A percentile compares a stretch with the other conserved stretches of the same genome.
Evolutionary conservation across 2,888 invertebrate species (phyloP).

Genomic region (Drosophila neotestacea): DNA sequence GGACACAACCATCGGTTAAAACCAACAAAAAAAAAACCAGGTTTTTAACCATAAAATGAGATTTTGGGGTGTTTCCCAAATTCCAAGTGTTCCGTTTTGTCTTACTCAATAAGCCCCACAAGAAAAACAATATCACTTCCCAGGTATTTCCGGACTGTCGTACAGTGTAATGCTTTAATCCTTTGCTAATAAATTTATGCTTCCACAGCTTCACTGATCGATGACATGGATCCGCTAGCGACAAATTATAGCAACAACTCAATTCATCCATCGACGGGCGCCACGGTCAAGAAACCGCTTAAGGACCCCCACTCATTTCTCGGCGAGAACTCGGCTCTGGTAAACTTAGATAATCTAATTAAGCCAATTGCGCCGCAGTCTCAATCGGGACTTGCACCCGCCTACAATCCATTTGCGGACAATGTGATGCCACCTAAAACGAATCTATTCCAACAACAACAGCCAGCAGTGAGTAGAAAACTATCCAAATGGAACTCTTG

Average conservation of each 20-base stretch:
- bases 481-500: neutral
- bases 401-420: constrained; percentile 86
- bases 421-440: constrained; percentile 85
- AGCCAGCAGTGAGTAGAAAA: constrained; percentile 83
- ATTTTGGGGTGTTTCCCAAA: too few relatives aligned
- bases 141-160: too few relatives aligned
- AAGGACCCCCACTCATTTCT: constrained; percentile 98
- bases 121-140: too few relatives aligned
- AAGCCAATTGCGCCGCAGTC: constrained; percentile 86
- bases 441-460: constrained; percentile 88
- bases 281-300: constrained; percentile 82
- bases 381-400: constrained; percentile 76
- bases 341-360: constrained; percentile 98
- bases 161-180: neutral
- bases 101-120: too few relatives aligned
- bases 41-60: too few relatives aligned
- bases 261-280: constrained; percentile 76
- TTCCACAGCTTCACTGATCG: constrained; percentile 82
- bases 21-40: too few relatives aligned
- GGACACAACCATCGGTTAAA: too few relatives aligned
- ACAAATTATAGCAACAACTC: constrained; percentile 68
- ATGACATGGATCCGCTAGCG: constrained; percentile 85
- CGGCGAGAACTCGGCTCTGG: constrained; percentile 97
- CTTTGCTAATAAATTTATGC: neutral
- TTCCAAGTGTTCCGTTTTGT: too few relatives aligned